A percentile compares a stretch with the other conserved stretches of the same genome.
These are phyloP conservation scores for Hermaeophaga mercurialis DNA, from an alignment of 2,888 invertebrate species.

Conservation along the genomic window DNA sequence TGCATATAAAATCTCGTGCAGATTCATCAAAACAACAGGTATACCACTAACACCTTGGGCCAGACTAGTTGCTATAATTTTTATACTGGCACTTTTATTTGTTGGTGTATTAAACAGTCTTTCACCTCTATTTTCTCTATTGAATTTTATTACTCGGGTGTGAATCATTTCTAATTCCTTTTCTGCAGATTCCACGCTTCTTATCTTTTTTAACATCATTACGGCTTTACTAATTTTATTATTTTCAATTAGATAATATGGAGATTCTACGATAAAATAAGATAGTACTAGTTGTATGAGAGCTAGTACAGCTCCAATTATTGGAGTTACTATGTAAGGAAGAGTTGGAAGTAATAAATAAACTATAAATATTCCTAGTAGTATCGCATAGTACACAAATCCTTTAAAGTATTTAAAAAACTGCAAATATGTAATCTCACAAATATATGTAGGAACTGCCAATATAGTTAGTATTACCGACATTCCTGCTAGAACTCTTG, in stretches of 20 bases:
- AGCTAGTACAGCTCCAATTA: neutral
- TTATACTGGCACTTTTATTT: constrained; percentile 6
- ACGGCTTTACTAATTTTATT: constrained; percentile 10
- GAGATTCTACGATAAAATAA: constrained; percentile 10
- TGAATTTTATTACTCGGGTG: neutral
- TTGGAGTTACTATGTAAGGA: neutral
- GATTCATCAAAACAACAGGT: neutral
- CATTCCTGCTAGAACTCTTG: constrained; percentile 14
- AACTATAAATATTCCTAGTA: constrained; percentile 2
- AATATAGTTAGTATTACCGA: neutral
- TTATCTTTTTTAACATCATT: neutral
- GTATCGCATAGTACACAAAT: constrained; percentile 6
- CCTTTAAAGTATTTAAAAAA: neutral
- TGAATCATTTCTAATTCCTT: neutral
- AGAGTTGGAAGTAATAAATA: neutral
- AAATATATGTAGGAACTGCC: constrained; percentile 1
- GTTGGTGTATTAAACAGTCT: constrained; percentile 1
- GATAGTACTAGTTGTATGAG: constrained; percentile 3
- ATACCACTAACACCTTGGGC: constrained; percentile 10
- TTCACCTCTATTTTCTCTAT: constrained; percentile 4
- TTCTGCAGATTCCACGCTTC: neutral
- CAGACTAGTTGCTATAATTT: neutral
- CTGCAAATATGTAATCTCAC: neutral
- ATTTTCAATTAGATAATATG: constrained; percentile 3
- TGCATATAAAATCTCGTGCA: constrained; percentile 8